These are phyloP conservation scores for Sphaeridia pumilis DNA, from an alignment of 2,888 invertebrate genomes.

Conservation along the genomic window DNA sequence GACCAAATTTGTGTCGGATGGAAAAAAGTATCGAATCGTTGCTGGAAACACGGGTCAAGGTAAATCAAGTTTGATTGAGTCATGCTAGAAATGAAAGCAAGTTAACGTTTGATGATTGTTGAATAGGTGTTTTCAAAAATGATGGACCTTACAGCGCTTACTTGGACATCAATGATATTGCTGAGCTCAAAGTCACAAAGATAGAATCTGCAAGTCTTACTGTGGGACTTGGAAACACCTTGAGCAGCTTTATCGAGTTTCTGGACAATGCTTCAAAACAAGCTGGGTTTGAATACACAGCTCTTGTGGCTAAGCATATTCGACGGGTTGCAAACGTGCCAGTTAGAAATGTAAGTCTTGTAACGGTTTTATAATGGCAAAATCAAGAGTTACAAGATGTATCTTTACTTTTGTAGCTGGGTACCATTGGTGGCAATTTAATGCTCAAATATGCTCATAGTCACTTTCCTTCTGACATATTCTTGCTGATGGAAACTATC, in stretches of 20 bases:
- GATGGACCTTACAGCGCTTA: slow-evolving; percentile 41
- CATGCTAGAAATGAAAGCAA: not conserved
- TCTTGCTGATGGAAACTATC: slow-evolving; percentile 45
- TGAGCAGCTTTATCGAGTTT: slow-evolving; percentile 40
- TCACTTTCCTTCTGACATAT: slow-evolving; percentile 61
- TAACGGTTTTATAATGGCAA: not conserved
- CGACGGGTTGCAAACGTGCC: slow-evolving; percentile 58
- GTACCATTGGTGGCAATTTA: slow-evolving; percentile 55
- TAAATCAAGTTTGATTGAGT: slow-evolving; percentile 37
- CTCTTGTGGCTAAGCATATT: slow-evolving; percentile 50
- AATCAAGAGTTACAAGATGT: not conserved
- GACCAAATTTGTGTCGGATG: slow-evolving; percentile 8
- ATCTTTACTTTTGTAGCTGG: slow-evolving; percentile 38
- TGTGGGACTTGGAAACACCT: slow-evolving; percentile 54
- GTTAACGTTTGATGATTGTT: slow-evolving; percentile 40
- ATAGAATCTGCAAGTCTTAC: slow-evolving; percentile 38
- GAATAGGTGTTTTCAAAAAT: slow-evolving; percentile 35
- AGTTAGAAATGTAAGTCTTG: slow-evolving; percentile 48
- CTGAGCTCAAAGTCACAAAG: slow-evolving; percentile 42
- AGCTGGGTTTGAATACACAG: slow-evolving; percentile 49
- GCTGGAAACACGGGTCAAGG: slow-evolving; percentile 68
- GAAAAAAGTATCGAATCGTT: slow-evolving; percentile 47
- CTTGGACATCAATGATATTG: slow-evolving; percentile 52
- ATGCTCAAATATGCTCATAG: slow-evolving; percentile 54
- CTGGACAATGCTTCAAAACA: slow-evolving; percentile 37